Conservation (phyloP, 2,797 vertebrate species). For the Megaceryle alcyon region DNA sequence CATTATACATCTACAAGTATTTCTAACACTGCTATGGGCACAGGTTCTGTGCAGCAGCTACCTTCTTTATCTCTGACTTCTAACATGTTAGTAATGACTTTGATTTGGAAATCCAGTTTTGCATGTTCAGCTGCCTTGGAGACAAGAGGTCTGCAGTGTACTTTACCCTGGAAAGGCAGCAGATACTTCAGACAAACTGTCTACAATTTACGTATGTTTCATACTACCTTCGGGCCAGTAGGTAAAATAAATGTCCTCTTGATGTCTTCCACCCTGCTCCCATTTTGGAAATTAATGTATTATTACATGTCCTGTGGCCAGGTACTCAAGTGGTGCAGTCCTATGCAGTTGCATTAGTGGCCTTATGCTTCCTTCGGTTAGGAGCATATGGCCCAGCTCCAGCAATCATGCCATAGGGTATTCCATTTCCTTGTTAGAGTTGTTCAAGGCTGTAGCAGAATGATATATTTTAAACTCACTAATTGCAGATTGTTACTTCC, state of each 20-base stretch:
- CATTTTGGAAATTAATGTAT: not conserved
- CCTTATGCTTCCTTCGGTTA: not conserved
- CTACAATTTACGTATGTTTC: not conserved
- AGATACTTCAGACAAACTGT: not conserved
- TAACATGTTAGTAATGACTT: not conserved
- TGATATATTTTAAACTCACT: not conserved
- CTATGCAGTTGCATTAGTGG: not conserved
- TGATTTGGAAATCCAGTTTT: not conserved
- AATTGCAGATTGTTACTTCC: not conserved
- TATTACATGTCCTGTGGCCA: not conserved
- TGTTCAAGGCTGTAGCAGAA: not conserved
- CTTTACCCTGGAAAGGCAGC: not conserved
- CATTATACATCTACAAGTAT: not conserved
- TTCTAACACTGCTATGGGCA: not conserved
- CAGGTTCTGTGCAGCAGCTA: not conserved
- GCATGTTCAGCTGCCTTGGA: not conserved
- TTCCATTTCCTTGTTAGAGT: not conserved
- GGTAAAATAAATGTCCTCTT: not conserved
- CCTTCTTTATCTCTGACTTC: not conserved
- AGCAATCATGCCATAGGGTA: accelerated
- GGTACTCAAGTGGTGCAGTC: not conserved
- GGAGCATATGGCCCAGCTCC: not conserved
- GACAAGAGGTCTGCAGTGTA: not conserved
- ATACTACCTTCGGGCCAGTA: not conserved
- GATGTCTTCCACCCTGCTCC: not conserved